Evolutionary conservation across 2,797 vertebrate genomes (phyloP).

Genomic region (Lagorchestes hirsutus): DNA sequence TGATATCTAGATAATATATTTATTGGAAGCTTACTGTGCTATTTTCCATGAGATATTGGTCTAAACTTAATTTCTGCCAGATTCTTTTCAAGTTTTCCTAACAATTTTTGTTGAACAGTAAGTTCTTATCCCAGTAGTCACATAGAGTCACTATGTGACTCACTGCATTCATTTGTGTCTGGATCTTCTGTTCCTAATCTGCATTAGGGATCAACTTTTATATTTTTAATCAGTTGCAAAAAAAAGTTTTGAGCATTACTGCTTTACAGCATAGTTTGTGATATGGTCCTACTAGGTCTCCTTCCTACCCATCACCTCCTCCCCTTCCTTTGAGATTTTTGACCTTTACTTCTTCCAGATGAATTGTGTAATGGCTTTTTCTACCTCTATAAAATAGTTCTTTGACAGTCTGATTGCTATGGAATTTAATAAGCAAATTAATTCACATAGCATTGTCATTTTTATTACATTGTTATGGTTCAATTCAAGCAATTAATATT

Average conservation of each 20-base stretch:
- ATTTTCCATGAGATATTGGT: not conserved
- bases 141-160: not conserved
- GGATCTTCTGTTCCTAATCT: not conserved
- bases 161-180: not conserved
- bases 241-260: not conserved
- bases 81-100: not conserved
- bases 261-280: not conserved
- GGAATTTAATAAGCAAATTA: not conserved
- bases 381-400: not conserved
- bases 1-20: not conserved
- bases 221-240: not conserved
- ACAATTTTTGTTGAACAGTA: not conserved
- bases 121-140: not conserved
- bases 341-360: not conserved
- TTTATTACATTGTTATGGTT: not conserved
- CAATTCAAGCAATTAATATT: not conserved
- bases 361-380: not conserved
- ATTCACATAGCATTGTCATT: not conserved
- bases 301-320: not conserved
- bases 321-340: not conserved
- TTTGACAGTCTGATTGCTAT: not conserved
- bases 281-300: not conserved
- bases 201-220: not conserved
- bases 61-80: not conserved
- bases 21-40: not conserved